These are phyloP conservation scores for Sylvia borin DNA, from an alignment of 2,797 vertebrate species.

Conservation along the genomic window DNA sequence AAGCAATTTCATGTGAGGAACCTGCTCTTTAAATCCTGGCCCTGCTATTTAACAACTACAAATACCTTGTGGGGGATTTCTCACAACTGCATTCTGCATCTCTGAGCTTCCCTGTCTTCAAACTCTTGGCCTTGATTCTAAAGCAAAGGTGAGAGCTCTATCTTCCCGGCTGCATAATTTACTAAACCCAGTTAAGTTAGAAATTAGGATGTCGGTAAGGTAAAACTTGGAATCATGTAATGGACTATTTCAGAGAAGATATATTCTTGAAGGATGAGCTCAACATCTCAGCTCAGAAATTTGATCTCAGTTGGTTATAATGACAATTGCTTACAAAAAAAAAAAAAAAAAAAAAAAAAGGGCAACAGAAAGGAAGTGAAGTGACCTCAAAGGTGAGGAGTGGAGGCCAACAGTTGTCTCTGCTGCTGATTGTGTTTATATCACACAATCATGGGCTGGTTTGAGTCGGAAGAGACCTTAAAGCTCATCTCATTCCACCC, in stretches of 20 bases:
- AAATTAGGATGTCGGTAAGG: background rate
- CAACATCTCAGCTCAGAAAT: slow-evolving; percentile 3
- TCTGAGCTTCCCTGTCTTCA: background rate
- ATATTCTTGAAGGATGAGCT: background rate
- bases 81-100: background rate
- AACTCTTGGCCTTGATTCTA: background rate
- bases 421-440: background rate
- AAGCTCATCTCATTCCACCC: background rate
- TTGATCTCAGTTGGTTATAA: background rate
- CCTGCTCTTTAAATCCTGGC: background rate
- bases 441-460: background rate
- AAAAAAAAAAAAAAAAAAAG: background rate
- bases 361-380: background rate
- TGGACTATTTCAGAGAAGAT: background rate
- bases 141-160: background rate
- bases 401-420: background rate
- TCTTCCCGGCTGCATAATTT: background rate
- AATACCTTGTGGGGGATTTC: background rate
- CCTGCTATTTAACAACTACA: background rate
- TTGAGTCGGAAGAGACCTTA: background rate
- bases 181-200: background rate
- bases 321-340: background rate
- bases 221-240: background rate
- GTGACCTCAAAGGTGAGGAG: background rate
- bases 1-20: background rate